Percentiles rank a stretch among this genome's conserved stretches.
Conservation (phyloP, 2,113 vertebrate species). For the Ellobius talpinus region DNA sequence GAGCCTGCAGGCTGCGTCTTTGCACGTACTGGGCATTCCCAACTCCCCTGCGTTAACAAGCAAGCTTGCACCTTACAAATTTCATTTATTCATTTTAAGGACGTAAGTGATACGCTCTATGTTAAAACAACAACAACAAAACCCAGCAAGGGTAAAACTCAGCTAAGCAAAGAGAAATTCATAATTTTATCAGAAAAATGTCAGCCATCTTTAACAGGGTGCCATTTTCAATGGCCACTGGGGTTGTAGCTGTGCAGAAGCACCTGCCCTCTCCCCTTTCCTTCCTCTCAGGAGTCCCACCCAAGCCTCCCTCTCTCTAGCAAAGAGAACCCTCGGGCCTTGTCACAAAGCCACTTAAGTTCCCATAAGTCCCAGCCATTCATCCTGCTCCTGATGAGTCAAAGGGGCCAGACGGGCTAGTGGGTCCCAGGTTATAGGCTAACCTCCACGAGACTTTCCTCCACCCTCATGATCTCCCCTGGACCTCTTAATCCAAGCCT, state of each 20-base stretch:
- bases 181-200: neutral
- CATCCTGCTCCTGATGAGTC: neutral
- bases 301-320: neutral
- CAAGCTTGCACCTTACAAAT: neutral
- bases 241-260: neutral
- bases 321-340: neutral
- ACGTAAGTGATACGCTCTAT: neutral
- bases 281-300: neutral
- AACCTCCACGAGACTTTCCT: neutral
- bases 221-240: neutral
- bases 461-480: neutral
- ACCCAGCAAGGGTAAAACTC: neutral
- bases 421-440: neutral
- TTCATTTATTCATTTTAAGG: neutral
- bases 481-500: too few species aligned
- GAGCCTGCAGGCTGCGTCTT: fast-evolving
- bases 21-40: neutral
- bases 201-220: neutral
- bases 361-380: neutral
- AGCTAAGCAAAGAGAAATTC: neutral
- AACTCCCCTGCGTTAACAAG: neutral
- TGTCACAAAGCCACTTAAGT: too few species aligned
- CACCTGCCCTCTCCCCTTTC: too few species aligned
- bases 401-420: fast-evolving
- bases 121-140: neutral